phyloP scores from a whole-genome alignment of 1,140 invertebrate genomes.

The Wiebesia pumilae region DNA sequence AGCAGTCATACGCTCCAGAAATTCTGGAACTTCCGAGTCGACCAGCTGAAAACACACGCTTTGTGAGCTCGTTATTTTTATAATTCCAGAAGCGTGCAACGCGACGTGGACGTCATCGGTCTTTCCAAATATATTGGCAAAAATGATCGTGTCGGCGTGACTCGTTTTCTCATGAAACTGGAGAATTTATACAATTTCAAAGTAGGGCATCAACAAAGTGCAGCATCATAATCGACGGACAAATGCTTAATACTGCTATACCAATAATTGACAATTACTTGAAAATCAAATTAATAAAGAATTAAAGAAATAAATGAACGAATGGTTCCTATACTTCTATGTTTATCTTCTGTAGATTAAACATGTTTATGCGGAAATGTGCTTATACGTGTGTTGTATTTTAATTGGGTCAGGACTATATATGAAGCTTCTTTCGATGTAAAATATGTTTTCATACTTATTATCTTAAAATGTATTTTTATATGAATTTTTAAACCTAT shows the following conservation, averaged over 20 bases:
- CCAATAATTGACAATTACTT: neutral
- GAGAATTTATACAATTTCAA: neutral
- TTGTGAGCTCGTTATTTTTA: conserved; percentile 11
- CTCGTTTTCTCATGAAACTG: conserved; percentile 21
- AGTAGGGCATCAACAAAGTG: neutral
- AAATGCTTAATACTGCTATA: neutral
- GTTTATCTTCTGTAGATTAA: neutral
- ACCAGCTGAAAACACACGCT: neutral
- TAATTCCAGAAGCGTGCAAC: conserved; percentile 12
- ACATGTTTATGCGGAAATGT: neutral
- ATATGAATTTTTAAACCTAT: neutral
- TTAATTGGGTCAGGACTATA: conserved; percentile 4
- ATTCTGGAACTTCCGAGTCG: conserved; percentile 2
- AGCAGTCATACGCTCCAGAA: neutral
- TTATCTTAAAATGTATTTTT: neutral
- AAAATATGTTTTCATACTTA: neutral
- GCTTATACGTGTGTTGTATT: neutral
- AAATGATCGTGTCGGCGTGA: neutral
- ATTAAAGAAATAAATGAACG: neutral
- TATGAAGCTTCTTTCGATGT: neutral
- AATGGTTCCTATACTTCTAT: neutral
- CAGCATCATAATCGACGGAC: neutral
- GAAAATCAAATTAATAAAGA: neutral
- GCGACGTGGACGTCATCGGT: neutral
- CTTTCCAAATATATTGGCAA: conserved; percentile 8